These are phyloP conservation scores for Drosophila algonquin DNA, from an alignment of 2,888 invertebrate species.

Conservation along the genomic window DNA sequence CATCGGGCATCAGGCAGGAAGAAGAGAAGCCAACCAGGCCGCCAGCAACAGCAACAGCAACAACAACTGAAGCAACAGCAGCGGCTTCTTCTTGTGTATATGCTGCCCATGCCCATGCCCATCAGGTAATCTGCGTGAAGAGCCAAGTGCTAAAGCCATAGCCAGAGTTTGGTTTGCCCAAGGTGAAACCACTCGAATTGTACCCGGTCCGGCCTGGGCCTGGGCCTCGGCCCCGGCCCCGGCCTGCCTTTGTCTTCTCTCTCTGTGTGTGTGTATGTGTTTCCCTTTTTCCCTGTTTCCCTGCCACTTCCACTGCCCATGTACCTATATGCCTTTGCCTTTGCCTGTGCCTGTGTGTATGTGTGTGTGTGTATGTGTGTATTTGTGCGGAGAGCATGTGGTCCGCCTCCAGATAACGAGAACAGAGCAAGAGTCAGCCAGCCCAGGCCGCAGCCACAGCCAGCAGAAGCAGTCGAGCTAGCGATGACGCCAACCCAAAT, in stretches of 20 bases:
- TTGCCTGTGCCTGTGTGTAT: slow-evolving; percentile 3
- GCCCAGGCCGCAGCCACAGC: slow-evolving; percentile 6
- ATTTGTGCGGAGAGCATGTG: slow-evolving; percentile 55
- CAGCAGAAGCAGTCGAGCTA: slow-evolving; percentile 58
- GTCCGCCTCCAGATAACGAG: slow-evolving; percentile 78
- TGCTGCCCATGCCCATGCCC: slow-evolving; percentile 15
- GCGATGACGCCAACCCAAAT: slow-evolving; percentile 74
- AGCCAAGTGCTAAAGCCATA: slow-evolving; percentile 10
- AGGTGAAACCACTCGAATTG: slow-evolving; percentile 59
- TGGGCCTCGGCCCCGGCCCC: neutral
- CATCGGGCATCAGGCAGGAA: slow-evolving; percentile 15
- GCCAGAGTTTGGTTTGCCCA: slow-evolving; percentile 43
- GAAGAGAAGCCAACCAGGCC: slow-evolving; percentile 25
- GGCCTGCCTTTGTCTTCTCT: slow-evolving; percentile 27
- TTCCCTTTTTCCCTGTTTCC: slow-evolving; percentile 14
- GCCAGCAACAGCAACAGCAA: slow-evolving; percentile 13
- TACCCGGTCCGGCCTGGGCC: slow-evolving; percentile 18
- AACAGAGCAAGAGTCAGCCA: slow-evolving; percentile 37
- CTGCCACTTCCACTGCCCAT: slow-evolving; percentile 37
- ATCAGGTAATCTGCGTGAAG: slow-evolving; percentile 53
- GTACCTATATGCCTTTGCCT: slow-evolving; percentile 23
- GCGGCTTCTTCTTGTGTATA: slow-evolving; percentile 1
- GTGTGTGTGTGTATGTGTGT: slow-evolving; percentile 14
- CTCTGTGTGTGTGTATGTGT: slow-evolving; percentile 1
- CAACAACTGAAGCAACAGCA: slow-evolving; percentile 5